phyloP scores from a whole-genome alignment of 2,113 vertebrate genomes.

The Centrocercus urophasianus region DNA sequence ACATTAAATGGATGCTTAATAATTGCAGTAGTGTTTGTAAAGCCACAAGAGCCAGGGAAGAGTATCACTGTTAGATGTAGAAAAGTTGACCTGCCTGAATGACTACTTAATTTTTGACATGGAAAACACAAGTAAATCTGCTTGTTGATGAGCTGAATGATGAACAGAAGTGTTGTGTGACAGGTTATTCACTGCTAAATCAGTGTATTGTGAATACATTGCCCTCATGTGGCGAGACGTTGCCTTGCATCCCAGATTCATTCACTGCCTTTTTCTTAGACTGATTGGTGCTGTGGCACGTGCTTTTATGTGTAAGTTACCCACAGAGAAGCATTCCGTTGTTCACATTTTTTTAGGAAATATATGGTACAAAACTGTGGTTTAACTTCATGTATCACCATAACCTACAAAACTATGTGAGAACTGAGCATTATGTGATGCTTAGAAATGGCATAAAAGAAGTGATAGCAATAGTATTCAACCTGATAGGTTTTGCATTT shows the following conservation, averaged over 20 bases:
- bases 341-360: no score
- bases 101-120: background rate
- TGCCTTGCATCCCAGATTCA: background rate
- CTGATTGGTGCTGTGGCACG: accelerated
- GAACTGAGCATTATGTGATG: background rate
- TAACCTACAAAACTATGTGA: background rate
- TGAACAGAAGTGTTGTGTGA: no score
- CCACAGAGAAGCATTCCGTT: background rate
- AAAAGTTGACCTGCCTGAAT: background rate
- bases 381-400: background rate
- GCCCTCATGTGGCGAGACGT: background rate
- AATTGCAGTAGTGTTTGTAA: background rate
- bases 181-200: background rate
- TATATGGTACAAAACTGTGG: background rate
- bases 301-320: accelerated
- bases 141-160: background rate
- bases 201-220: background rate
- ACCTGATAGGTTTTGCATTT: background rate
- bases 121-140: background rate
- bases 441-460: background rate
- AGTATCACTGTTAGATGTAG: background rate
- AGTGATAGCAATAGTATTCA: background rate
- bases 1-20: background rate
- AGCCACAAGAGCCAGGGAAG: background rate
- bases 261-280: background rate